phyloP scores from a whole-genome alignment of 1,140 invertebrate genomes.

The Galleria mellonella region DNA sequence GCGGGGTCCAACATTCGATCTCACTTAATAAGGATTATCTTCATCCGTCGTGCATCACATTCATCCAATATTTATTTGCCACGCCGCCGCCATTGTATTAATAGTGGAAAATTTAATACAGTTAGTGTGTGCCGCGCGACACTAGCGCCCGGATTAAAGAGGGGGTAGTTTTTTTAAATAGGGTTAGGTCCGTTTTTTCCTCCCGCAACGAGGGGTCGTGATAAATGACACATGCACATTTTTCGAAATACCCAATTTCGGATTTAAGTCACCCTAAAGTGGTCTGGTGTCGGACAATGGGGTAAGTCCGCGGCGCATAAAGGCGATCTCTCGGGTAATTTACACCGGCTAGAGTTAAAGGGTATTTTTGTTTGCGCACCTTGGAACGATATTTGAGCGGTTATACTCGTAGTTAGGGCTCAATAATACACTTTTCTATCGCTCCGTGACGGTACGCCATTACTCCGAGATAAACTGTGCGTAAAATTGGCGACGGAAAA shows the following conservation, averaged over 20 bases:
- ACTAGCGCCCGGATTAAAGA: slow-evolving; percentile 53
- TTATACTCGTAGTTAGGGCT: slow-evolving; percentile 59
- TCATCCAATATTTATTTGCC: slow-evolving; percentile 66
- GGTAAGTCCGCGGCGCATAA: slow-evolving; percentile 17
- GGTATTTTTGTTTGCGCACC: slow-evolving; percentile 43
- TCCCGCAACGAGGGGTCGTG: slow-evolving; percentile 50
- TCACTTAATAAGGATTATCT: slow-evolving; percentile 57
- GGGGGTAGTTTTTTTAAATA: slow-evolving; percentile 69
- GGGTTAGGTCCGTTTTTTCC: slow-evolving; percentile 54
- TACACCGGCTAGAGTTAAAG: slow-evolving; percentile 52
- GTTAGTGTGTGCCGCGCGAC: slow-evolving; percentile 52
- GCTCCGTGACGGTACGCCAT: slow-evolving; percentile 27
- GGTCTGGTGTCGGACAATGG: slow-evolving; percentile 62
- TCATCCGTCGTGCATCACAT: slow-evolving; percentile 28
- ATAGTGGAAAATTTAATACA: slow-evolving; percentile 68
- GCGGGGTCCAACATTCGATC: slow-evolving; percentile 16
- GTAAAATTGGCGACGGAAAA: slow-evolving; percentile 39
- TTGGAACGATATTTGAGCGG: slow-evolving; percentile 39
- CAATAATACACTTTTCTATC: slow-evolving; percentile 64
- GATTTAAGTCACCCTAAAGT: slow-evolving; percentile 76
- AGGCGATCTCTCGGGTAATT: slow-evolving; percentile 51
- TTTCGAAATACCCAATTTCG: slow-evolving; percentile 75
- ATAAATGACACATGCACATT: slow-evolving; percentile 76
- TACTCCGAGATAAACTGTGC: slow-evolving; percentile 40
- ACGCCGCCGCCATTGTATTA: slow-evolving; percentile 55